phyloP scores from a whole-genome alignment of 2,113 vertebrate species.

The Thamnaconus septentrionalis region DNA sequence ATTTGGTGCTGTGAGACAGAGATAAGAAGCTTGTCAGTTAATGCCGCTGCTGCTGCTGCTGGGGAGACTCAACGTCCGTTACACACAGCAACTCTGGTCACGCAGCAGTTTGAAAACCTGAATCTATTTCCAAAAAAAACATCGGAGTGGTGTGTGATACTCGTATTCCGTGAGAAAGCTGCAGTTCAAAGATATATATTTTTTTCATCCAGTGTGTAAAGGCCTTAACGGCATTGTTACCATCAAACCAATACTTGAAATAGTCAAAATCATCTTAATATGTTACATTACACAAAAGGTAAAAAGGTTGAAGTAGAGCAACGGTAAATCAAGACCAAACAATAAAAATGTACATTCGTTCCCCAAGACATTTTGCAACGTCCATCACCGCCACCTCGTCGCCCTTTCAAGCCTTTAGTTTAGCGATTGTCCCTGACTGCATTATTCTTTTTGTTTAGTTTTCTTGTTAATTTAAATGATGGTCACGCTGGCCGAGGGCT shows the following conservation, averaged over 20 bases:
- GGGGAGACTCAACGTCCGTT: too few species aligned
- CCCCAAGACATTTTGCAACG: neutral
- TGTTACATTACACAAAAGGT: conserved; percentile 52
- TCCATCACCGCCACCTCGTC: neutral
- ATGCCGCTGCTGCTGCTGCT: too few species aligned
- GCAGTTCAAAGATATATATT: too few species aligned
- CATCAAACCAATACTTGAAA: conserved; percentile 26
- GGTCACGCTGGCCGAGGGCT: conserved; percentile 89
- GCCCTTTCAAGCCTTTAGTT: neutral
- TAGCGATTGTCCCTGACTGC: conserved; percentile 14
- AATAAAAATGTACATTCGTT: conserved; percentile 61
- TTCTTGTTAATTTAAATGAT: conserved; percentile 83
- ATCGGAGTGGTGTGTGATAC: too few species aligned
- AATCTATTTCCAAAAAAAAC: too few species aligned
- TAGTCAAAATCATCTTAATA: conserved; percentile 18
- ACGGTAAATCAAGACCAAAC: conserved; percentile 33
- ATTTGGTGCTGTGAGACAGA: too few species aligned
- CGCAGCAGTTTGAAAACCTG: too few species aligned
- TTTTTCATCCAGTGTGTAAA: too few species aligned
- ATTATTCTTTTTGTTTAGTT: too few species aligned
- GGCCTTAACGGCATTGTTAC: conserved; percentile 1
- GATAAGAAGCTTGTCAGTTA: too few species aligned
- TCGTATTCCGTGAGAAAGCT: too few species aligned
- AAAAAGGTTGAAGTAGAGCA: conserved; percentile 30
- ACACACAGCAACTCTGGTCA: too few species aligned